These are phyloP conservation scores for Rhincodon typus DNA, from an alignment of 2,797 vertebrate species.

Conservation along the genomic window DNA sequence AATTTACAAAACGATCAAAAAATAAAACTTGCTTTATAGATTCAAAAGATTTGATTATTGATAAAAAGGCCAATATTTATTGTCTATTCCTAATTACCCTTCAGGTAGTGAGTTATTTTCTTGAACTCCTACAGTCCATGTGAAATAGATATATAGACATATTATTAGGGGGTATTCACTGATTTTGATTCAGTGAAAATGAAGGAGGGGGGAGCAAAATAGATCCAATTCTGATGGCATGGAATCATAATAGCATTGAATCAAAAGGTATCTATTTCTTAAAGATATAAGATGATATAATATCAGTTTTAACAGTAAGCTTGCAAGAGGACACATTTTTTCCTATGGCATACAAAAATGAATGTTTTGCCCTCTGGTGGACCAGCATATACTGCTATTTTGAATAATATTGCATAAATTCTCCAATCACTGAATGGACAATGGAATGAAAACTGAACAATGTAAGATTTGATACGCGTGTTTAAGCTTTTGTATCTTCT, in stretches of 20 bases:
- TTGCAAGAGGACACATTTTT: neutral
- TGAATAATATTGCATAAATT: neutral
- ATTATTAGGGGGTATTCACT: too few relatives aligned
- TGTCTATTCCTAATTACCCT: too few relatives aligned
- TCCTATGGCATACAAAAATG: neutral
- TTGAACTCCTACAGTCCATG: too few relatives aligned
- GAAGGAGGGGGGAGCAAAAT: too few relatives aligned
- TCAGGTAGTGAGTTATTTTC: too few relatives aligned
- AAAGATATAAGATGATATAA: neutral
- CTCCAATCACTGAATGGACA: neutral
- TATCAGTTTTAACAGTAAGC: neutral
- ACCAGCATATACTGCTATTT: neutral
- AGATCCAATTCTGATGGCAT: too few relatives aligned
- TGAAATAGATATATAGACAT: too few relatives aligned
- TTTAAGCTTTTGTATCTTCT: too few relatives aligned
- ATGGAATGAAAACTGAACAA: neutral
- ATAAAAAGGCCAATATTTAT: too few relatives aligned
- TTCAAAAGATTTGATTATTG: too few relatives aligned
- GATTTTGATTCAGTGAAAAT: too few relatives aligned
- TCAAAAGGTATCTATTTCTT: neutral
- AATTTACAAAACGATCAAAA: neutral
- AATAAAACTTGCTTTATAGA: neutral
- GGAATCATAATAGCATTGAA: neutral
- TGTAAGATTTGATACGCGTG: neutral
- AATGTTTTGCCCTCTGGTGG: conserved; percentile 13